Percentiles rank a stretch among this genome's conserved stretches.
Conservation (phyloP, 2,888 invertebrate genomes). For the Tuberolachnus salignus region DNA sequence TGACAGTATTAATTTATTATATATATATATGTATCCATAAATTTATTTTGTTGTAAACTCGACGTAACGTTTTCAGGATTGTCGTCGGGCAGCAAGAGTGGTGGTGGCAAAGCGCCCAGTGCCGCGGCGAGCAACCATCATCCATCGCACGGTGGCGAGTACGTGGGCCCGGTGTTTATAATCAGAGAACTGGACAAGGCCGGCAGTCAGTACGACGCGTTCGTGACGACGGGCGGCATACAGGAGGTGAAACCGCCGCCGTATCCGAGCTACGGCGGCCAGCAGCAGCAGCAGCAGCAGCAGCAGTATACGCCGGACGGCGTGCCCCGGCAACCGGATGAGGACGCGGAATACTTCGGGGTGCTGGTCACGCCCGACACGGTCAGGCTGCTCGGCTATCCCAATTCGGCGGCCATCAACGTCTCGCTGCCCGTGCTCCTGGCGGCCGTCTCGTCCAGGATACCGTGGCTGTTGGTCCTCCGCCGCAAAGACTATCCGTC, state of each 20-base stretch:
- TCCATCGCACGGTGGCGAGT: slow-evolving; percentile 7
- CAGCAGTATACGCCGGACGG: slow-evolving; percentile 60
- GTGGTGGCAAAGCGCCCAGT: neutral
- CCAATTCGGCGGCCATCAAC: slow-evolving; percentile 63
- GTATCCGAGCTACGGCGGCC: slow-evolving; percentile 62
- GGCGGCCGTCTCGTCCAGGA: slow-evolving; percentile 58
- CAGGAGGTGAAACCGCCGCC: slow-evolving; percentile 65
- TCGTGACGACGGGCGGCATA: slow-evolving; percentile 57
- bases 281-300: slow-evolving; percentile 65
- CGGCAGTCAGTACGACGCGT: slow-evolving; percentile 41
- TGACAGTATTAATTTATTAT: too few species aligned
- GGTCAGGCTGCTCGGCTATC: slow-evolving; percentile 50
- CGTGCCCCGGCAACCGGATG: slow-evolving; percentile 56
- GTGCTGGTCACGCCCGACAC: slow-evolving; percentile 57
- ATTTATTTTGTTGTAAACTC: too few species aligned
- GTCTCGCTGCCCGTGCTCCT: slow-evolving; percentile 66
- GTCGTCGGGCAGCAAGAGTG: neutral
- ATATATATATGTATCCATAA: too few species aligned
- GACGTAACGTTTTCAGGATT: slow-evolving; percentile 30
- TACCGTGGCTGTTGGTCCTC: slow-evolving; percentile 57
- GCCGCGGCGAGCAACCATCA: neutral
- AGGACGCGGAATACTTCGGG: slow-evolving; percentile 57
- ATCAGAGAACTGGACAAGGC: slow-evolving; percentile 52
- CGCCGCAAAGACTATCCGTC: slow-evolving; percentile 50
- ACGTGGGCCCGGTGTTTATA: slow-evolving; percentile 57